A percentile compares a stretch with the other conserved stretches of the same genome.
Evolutionary conservation across 2,797 vertebrate genomes (phyloP).

Genomic region (Lerista edwardsae): DNA sequence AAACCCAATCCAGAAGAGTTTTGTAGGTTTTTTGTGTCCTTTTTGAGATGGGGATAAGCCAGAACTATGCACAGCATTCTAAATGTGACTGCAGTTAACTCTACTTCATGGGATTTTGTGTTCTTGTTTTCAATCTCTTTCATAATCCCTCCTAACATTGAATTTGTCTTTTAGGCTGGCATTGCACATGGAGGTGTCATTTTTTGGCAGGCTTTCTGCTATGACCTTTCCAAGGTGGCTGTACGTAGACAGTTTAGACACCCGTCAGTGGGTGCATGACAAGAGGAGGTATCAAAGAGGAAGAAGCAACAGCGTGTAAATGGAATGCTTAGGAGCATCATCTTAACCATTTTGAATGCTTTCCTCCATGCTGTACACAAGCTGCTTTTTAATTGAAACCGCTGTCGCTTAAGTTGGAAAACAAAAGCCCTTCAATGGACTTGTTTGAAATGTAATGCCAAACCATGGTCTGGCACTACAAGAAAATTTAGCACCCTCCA

Average conservation of each 20-base stretch:
- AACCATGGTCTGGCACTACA: neutral
- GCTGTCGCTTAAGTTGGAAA: neutral
- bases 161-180: neutral
- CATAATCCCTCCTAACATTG: too few species aligned
- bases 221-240: neutral
- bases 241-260: neutral
- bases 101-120: too few species aligned
- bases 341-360: neutral
- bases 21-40: neutral
- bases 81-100: too few species aligned
- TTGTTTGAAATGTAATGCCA: neutral
- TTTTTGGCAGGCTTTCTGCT: neutral
- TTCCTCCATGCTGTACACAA: neutral
- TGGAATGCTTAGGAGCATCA: neutral
- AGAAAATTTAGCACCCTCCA: neutral
- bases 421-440: neutral
- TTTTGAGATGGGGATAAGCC: neutral
- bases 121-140: too few species aligned
- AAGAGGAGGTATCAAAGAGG: neutral
- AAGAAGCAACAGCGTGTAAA: neutral
- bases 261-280: neutral
- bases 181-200: neutral
- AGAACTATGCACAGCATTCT: neutral
- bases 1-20: neutral
- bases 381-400: neutral